Evolutionary conservation across 2,888 invertebrate genomes (phyloP).

Genomic region (Melolontha melolontha): DNA sequence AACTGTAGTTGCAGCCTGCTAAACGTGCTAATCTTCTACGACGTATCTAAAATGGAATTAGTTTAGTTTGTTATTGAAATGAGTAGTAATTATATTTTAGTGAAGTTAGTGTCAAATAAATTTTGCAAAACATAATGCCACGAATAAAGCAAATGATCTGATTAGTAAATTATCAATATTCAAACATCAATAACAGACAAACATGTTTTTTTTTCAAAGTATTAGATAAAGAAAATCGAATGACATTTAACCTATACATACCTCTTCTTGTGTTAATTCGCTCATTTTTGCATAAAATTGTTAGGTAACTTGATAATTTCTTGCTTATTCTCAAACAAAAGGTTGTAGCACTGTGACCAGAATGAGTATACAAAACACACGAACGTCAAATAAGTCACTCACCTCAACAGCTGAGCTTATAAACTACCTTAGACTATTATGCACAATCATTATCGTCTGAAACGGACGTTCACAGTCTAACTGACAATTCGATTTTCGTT

Average conservation of each 20-base stretch:
- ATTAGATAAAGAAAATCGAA: slow-evolving; percentile 26
- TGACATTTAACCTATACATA: slow-evolving; percentile 66
- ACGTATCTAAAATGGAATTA: slow-evolving; percentile 74
- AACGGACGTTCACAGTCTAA: slow-evolving; percentile 56
- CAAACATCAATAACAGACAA: slow-evolving; percentile 7
- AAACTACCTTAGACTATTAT: slow-evolving; percentile 57
- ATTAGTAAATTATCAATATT: slow-evolving; percentile 11
- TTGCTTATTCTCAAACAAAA: slow-evolving; percentile 41
- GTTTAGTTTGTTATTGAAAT: background rate
- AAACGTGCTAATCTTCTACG: slow-evolving; percentile 80
- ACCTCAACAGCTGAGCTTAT: slow-evolving; percentile 63
- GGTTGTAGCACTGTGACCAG: slow-evolving; percentile 32
- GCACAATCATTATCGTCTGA: slow-evolving; percentile 44
- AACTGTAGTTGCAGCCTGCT: slow-evolving; percentile 71
- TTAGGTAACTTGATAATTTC: slow-evolving; percentile 37
- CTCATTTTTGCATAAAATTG: slow-evolving; percentile 71
- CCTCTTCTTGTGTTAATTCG: slow-evolving; percentile 91
- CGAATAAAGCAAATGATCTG: slow-evolving; percentile 22
- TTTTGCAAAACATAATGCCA: slow-evolving; percentile 20
- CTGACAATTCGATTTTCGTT: slow-evolving; percentile 33
- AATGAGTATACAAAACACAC: slow-evolving; percentile 46
- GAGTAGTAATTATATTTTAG: slow-evolving; percentile 10
- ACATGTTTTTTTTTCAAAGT: slow-evolving; percentile 23
- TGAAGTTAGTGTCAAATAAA: slow-evolving; percentile 25
- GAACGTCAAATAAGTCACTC: slow-evolving; percentile 63